phyloP scores from a whole-genome alignment of 2,113 vertebrate genomes.

The Empidonax alnorum region DNA sequence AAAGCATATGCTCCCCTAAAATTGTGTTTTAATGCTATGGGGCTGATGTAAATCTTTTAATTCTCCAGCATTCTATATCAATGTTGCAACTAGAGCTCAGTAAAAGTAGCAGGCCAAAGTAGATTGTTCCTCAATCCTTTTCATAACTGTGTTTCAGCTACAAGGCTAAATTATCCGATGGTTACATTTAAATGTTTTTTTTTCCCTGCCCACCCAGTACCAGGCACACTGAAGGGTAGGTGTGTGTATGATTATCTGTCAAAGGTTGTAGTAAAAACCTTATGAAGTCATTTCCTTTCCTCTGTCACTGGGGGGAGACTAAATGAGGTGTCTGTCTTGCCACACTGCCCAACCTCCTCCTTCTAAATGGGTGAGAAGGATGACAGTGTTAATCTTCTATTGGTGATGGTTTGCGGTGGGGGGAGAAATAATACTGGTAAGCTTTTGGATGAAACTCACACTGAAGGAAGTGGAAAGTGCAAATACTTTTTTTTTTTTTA shows the following conservation, averaged over 20 bases:
- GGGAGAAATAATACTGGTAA: not conserved
- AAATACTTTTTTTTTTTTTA: not conserved
- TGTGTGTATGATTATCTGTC: not conserved
- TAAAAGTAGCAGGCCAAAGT: not conserved
- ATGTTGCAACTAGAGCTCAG: not conserved
- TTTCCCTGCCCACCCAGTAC: not conserved
- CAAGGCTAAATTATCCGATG: not conserved
- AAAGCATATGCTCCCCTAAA: not conserved
- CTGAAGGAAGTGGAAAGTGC: not conserved
- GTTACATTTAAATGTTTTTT: not conserved
- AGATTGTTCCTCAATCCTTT: not conserved
- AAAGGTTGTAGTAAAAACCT: not conserved
- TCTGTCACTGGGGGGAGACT: not conserved
- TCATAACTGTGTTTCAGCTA: not conserved
- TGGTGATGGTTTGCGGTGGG: rapidly evolving
- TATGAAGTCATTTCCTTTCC: not conserved
- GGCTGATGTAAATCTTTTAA: not conserved
- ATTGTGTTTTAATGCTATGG: not conserved
- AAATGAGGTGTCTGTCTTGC: not conserved
- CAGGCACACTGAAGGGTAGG: not conserved
- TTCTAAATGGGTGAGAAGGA: not conserved
- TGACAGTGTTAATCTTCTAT: rapidly evolving
- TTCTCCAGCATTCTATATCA: too few species aligned
- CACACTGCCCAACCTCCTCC: not conserved
- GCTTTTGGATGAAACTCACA: not conserved